Evolutionary conservation across 2,888 invertebrate species (phyloP), one percentile per base, ranked within the genome.

Genomic region (Hydroisotoma schaefferi): DNA sequence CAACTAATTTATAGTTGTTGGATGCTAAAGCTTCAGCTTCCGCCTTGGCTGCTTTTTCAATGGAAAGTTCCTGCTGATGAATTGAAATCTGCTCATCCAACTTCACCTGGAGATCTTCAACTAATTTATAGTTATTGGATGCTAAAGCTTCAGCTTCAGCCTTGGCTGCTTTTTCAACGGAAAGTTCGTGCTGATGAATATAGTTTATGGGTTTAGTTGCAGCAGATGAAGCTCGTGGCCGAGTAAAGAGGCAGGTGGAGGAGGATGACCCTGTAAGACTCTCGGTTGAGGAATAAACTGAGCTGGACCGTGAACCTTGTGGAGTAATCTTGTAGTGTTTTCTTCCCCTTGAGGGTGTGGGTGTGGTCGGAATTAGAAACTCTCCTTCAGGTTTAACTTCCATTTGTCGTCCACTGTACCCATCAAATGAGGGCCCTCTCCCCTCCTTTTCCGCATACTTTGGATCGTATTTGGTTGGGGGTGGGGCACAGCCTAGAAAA

Each of bases 401-500:
- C 3, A 18, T 6, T 37, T 33, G 22, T 20, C 51, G 5, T 4
- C 51, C 51, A 20, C 51, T 52, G 37, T 53, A 53, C 10, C 6
- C 40, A 23, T 53, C 53, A 26, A 53, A 53, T 3, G 53, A 12
- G 2, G 43, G 3, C 8, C 26, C 26, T 26, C n/a, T 23, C 12
- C 6, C 27, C 5, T 22, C 18, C 2, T 22, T 22, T 5, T 26
- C 40, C n/a, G n/a, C n/a, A 2, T n/a, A 38, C 3, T 53, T 37
- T 6, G 40, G 40, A n/a, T 20, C 18, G 20, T 53, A 53, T 26
- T 25, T 53, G 2, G 53, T 53, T 6, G 53, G 23, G 26, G 53
- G 40, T 25, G 53, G 53, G 43, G 53, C 53, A 53, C 53, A 53
- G 10, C 26, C 53, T 53, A 12, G 4, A 49, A n/a, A n/a, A 23